Base-by-base conservation (phyloP, 1,140 invertebrate genomes). In the Steinernema khuongi region DNA sequence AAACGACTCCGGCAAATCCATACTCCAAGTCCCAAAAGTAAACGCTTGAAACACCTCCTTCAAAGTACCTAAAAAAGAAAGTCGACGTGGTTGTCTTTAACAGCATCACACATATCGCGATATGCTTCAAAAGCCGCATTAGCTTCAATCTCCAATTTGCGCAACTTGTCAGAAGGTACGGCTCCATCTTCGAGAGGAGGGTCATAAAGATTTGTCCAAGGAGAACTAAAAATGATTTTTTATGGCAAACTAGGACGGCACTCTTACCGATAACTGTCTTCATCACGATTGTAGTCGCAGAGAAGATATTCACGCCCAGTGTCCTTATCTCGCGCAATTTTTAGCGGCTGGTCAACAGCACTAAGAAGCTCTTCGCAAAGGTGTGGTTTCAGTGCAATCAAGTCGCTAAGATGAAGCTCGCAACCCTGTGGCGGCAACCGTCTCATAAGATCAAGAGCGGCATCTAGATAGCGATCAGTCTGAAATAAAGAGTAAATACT, bases 241-340 rank as follows among this genome's bases (percentile, higher is more conserved):
- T 14, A 70, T 31, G n/a, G 18, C 19, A 73, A 68, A 44, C 71
- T 14, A 76, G 73, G 41, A 78, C n/a, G 22, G 43, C 31, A 72
- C 30, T 44, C 72, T 77, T 81, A 92, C 92, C 92, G 91, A 87
- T 99, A 99, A 18, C 96, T 99, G 87, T 99, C 96, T 28, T 95
- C 96, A 88, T 99, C 96, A 85, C 97, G 90, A 87, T 97, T 99
- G 85, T 99, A 99, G 88, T 99, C 97, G 88, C 97, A 99, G 1
- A 99, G 87, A 70, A 99, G 88, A 88, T 97, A 99, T 87, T 99
- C 96, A 87, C 94, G 96, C 31, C 95, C 80, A 14, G 83, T 83
- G 33, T 82, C 74, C 85, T 93, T 93, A 86, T 99, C 96, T 86
- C 94, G 90, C 71, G 94, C 94, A 81, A 99, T 94, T 89, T 99